phyloP scores from a whole-genome alignment of 2,113 vertebrate genomes.

The Lates calcarifer region DNA sequence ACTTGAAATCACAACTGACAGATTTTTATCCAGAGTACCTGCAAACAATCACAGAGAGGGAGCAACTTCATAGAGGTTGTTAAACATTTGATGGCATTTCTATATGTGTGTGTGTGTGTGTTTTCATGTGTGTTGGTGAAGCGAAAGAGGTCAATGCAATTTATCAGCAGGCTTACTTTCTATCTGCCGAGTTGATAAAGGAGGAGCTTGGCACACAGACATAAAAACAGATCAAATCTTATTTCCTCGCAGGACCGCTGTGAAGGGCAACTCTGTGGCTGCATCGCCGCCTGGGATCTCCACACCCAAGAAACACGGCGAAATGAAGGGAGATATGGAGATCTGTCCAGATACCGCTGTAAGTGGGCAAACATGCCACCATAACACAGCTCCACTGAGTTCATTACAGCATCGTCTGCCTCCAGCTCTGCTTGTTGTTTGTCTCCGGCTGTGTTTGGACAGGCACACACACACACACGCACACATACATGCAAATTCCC shows the following conservation, averaged over 20 bases:
- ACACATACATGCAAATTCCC: conserved; percentile 36
- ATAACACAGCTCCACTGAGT: neutral
- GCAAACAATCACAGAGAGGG: conserved; percentile 74
- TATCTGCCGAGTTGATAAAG: conserved; percentile 89
- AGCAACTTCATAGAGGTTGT: conserved; percentile 78
- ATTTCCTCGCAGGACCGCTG: conserved; percentile 86
- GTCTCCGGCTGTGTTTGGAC: neutral
- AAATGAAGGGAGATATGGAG: conserved; percentile 86
- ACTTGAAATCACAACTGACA: conserved; percentile 83
- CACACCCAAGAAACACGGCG: conserved; percentile 86
- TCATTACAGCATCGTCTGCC: neutral
- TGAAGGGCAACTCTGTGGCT: conserved; percentile 87
- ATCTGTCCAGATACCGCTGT: conserved; percentile 86
- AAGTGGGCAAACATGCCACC: conserved; percentile 74
- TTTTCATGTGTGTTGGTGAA: neutral
- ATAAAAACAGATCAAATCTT: conserved; percentile 86
- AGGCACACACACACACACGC: neutral
- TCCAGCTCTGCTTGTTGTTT: neutral
- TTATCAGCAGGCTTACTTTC: conserved; percentile 87
- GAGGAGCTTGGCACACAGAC: conserved; percentile 82
- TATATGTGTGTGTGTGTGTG: neutral
- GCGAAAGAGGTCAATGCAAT: conserved; percentile 78
- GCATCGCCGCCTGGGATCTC: conserved; percentile 81
- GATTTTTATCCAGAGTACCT: conserved; percentile 80
- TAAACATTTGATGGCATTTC: conserved; percentile 76